Percentiles rank a stretch among this genome's conserved stretches.
Evolutionary conservation across 2,888 invertebrate genomes (phyloP).

Genomic region (Cryptus armator): DNA sequence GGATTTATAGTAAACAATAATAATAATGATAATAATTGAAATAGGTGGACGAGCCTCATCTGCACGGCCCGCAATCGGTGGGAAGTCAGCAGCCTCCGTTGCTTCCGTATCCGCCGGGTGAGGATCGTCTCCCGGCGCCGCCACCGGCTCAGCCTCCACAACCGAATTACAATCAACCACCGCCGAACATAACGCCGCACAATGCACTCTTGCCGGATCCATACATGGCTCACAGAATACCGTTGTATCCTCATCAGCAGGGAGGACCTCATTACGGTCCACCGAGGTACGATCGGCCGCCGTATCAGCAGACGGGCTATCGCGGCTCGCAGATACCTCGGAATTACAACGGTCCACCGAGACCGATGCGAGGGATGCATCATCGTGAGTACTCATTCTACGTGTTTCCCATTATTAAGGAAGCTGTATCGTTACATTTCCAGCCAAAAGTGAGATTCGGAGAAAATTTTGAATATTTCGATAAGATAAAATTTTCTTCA

Average conservation of each 20-base stretch:
- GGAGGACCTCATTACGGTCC: conserved; percentile 71
- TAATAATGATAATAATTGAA: background rate
- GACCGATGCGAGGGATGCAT: conserved; percentile 83
- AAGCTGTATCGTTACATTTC: conserved; percentile 53
- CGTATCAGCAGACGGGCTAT: conserved; percentile 81
- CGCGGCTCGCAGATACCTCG: conserved; percentile 81
- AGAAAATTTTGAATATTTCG: no score
- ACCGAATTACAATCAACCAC: conserved; percentile 79
- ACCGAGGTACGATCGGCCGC: conserved; percentile 81
- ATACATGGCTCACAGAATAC: conserved; percentile 82
- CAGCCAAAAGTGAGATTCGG: no score
- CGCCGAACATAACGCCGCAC: conserved; percentile 79
- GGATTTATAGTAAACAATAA: background rate
- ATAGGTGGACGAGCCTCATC: conserved; percentile 83
- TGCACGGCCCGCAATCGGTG: conserved; percentile 77
- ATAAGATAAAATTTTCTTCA: no score
- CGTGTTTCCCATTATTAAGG: background rate
- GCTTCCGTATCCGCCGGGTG: conserved; percentile 83
- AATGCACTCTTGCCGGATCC: conserved; percentile 82
- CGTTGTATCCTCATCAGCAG: conserved; percentile 82
- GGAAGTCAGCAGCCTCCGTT: conserved; percentile 80
- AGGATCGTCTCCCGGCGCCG: conserved; percentile 80
- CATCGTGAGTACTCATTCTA: conserved; percentile 76
- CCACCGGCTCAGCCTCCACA: conserved; percentile 76
- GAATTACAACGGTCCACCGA: conserved; percentile 83